Base-by-base conservation (phyloP, 1,140 invertebrate species). In the Schmidtea mediterranea region DNA sequence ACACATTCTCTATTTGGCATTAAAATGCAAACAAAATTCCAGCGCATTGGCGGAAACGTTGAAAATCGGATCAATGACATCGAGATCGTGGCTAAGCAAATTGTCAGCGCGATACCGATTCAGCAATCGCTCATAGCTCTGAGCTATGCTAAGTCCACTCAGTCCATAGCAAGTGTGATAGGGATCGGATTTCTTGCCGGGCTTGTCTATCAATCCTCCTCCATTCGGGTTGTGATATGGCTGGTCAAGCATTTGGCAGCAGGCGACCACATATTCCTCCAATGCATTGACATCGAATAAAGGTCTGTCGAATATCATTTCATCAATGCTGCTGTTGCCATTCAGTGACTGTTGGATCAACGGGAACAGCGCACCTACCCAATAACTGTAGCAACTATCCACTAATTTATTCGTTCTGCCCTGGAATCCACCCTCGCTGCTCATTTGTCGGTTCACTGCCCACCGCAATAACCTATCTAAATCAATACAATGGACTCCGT, bases 321-420 rank as follows among this genome's bases (percentile, higher is more conserved):
- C 18, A 21, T 45, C 8, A 24, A 3, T 2, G n/a, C 2, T 32
- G n/a, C 5, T 3, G 2, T 10, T 36, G 23, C 2, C 15, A 21
- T 13, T 13, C 3, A 48, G 36, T 13, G 18, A 12, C 9, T 40
- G 2, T 13, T 32, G 16, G 15, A 48, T n/a, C 22, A 40, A 18
- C 5, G 23, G 12, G 24, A 48, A 48, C 10, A 48, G 24, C 8
- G 78, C 86, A 22, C 82, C 84, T 69, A 89, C 82, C 90, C 90
- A 97, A 69, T 94, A 97, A 2, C 83, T 89, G 63, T 98, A 98
- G 67, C 90, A 98, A 6, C 80, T 79, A 71, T 98, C 90, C 1
- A 97, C 89, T 48, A 95, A 66, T 70, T 98, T 98, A 65, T 95
- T 95, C 2, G 90, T 92, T 57, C 90, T 70, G 8, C 68, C 70